Base-by-base conservation (phyloP, 2,797 vertebrate genomes). In the Anguilla anguilla region DNA sequence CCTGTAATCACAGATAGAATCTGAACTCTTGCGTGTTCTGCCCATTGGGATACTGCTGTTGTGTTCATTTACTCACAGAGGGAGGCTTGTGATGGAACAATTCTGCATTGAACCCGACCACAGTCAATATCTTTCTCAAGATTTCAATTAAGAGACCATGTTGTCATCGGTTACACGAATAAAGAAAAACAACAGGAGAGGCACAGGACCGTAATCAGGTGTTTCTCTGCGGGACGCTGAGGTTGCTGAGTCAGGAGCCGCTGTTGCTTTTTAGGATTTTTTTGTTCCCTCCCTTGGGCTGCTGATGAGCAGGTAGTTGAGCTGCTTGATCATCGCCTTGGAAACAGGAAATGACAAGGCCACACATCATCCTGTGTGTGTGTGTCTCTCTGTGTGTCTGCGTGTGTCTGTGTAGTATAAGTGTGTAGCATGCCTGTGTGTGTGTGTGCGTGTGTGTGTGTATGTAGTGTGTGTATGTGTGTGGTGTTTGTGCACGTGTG, bases 1-100 rank as follows among this genome's bases (percentile, higher is more conserved):
- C 46, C 2, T 28, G 88, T 86, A 69, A 89, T 85, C 57, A 89
- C 86, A 90, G 87, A 86, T 5, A 67, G 61, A 3, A 88, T 53
- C 17, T 79, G 11, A 77, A 17, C 35, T 17, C 11, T 15, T 39
- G 15, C 39, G 31, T 15, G 10, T 28, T 74, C 69, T 74, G 28
- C 69, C 69, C 28, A 77, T 77, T 17, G 15, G 31, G 72, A 11
- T 77, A 39, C 35, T 77, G 28, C 72, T 77, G 28, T 77, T 39
- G 17, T 77, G 72, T 77, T 13, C 61, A 25, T 77, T 39, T 77
- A 9, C 9, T n/a, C n/a, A n/a, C 28, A 69, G 67, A 2, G 72
- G 35, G 17, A 77, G 13, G 35, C 35, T 15, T 77, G 67, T 77
- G 31, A 39, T 11, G 13, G 35, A 43, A 35, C 72, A 77, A 17